phyloP scores from a whole-genome alignment of 2,888 invertebrate genomes.

The Pteria penguin region DNA sequence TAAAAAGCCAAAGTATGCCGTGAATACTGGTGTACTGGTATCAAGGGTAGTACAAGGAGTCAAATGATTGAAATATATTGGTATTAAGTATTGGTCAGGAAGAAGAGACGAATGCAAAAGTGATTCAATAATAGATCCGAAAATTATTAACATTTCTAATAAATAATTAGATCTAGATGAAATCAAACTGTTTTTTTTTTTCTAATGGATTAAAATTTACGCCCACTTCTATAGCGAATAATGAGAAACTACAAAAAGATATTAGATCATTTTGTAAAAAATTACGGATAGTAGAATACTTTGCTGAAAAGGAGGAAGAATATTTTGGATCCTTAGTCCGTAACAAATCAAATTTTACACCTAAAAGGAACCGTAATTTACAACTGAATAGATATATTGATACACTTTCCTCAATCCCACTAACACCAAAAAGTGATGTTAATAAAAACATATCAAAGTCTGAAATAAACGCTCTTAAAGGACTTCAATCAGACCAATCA shows the following conservation, averaged over 20 bases:
- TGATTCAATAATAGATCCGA: background rate
- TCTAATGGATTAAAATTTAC: background rate
- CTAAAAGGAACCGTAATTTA: background rate
- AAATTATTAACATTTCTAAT: background rate
- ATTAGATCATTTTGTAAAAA: too few species aligned
- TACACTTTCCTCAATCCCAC: too few species aligned
- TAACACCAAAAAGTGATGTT: too few species aligned
- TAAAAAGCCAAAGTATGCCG: too few species aligned
- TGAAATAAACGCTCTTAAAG: background rate
- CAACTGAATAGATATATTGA: too few species aligned
- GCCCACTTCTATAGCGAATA: background rate
- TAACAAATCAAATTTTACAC: conserved; percentile 4
- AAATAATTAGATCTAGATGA: background rate
- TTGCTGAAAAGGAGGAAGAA: conserved; percentile 4
- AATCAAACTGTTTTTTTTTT: background rate
- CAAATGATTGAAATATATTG: too few species aligned
- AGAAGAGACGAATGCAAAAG: background rate
- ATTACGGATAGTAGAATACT: conserved; percentile 13
- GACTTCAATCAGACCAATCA: background rate
- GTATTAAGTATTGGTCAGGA: too few species aligned
- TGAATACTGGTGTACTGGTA: too few species aligned
- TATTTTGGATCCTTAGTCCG: background rate
- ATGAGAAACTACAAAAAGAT: too few species aligned
- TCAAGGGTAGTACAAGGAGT: too few species aligned
- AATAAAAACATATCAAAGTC: background rate